These are phyloP conservation scores for Tragulus kanchil DNA, from an alignment of 2,113 vertebrate genomes.

Conservation along the genomic window DNA sequence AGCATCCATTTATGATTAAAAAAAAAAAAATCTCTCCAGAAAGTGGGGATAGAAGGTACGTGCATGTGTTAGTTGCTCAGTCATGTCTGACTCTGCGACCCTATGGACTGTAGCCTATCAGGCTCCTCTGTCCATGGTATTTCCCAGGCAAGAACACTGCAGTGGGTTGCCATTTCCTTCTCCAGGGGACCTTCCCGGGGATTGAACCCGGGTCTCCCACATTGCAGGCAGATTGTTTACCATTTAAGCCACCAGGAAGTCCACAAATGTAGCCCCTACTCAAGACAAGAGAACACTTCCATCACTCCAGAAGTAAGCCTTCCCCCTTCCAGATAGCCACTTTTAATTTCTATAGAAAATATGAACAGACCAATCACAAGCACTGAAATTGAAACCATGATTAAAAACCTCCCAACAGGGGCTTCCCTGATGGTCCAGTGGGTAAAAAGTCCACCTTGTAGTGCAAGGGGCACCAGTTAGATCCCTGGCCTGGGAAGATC, in stretches of 20 bases:
- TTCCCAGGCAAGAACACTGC: background rate
- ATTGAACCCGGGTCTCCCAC: background rate
- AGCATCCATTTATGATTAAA: too few relatives aligned
- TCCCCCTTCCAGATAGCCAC: too few relatives aligned
- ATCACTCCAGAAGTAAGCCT: background rate
- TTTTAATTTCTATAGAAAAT: too few relatives aligned
- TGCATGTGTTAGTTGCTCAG: background rate
- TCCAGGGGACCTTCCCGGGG: background rate
- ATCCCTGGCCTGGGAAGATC: too few relatives aligned
- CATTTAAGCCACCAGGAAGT: background rate
- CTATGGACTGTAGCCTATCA: background rate
- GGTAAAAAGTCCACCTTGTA: too few relatives aligned
- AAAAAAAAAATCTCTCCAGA: too few relatives aligned
- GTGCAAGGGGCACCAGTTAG: too few relatives aligned
- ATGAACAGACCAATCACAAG: too few relatives aligned
- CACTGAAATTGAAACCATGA: too few relatives aligned
- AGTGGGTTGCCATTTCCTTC: background rate
- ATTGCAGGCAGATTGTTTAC: background rate
- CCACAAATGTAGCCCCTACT: background rate
- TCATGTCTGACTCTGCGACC: background rate
- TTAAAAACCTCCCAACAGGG: too few relatives aligned
- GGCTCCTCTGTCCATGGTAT: background rate
- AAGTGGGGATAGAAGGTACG: too few relatives aligned
- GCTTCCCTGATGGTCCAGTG: too few relatives aligned
- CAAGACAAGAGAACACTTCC: background rate